Conservation (phyloP, 2,888 invertebrate species). For the Itoplectis maculator region DNA sequence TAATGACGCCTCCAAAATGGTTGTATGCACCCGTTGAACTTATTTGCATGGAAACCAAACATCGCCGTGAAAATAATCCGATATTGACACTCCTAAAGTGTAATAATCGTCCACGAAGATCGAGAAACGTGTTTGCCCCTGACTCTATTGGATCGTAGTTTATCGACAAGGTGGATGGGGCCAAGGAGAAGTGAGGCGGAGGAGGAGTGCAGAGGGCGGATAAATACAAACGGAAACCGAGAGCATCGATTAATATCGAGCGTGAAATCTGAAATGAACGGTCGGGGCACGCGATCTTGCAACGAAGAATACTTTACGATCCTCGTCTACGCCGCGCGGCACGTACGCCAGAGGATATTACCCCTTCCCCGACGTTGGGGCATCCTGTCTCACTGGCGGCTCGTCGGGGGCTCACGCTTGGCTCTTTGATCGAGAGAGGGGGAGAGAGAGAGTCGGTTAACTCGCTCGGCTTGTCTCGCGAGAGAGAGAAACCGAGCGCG, state of each 20-base stretch:
- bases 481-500: no score
- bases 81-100: no score
- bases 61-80: no score
- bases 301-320: constrained; percentile 60
- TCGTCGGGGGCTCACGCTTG: constrained; percentile 49
- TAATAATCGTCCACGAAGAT: no score
- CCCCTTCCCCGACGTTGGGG: constrained; percentile 22
- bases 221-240: not conserved
- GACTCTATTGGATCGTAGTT: no score
- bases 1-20: no score
- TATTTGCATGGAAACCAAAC: no score
- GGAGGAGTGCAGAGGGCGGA: no score
- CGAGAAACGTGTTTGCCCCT: no score
- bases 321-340: constrained; percentile 17
- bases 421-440: constrained; percentile 52
- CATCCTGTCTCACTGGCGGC: not conserved
- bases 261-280: constrained; percentile 65
- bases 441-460: constrained; percentile 62
- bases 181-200: no score
- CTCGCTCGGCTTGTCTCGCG: constrained; percentile 35
- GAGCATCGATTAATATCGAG: constrained; percentile 65
- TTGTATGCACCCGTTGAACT: no score
- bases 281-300: constrained; percentile 57
- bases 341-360: constrained; percentile 57
- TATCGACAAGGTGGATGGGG: no score